Percentiles rank a stretch among this genome's conserved stretches.
Evolutionary conservation across 2,113 vertebrate genomes (phyloP).

Genomic region (Paracanthobrama guichenoti): DNA sequence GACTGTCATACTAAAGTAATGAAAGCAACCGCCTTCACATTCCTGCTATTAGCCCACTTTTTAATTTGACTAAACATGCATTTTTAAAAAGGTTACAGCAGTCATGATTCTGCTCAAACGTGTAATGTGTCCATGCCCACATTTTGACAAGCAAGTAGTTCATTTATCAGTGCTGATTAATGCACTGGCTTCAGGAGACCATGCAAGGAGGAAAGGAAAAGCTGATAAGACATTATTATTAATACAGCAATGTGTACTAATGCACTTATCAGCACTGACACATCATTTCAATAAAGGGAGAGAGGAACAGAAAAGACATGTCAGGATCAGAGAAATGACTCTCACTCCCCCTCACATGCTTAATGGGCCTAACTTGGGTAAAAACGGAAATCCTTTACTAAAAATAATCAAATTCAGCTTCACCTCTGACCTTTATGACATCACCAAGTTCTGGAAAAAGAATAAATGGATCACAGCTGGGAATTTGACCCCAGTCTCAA

Average conservation of each 20-base stretch:
- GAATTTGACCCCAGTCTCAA: background rate
- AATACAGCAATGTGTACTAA: background rate
- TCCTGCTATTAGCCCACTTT: background rate
- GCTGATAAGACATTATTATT: slow-evolving; percentile 7
- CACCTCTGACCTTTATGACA: background rate
- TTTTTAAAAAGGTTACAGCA: background rate
- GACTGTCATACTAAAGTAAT: background rate
- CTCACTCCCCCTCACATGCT: background rate
- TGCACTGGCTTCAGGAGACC: background rate
- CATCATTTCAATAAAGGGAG: background rate
- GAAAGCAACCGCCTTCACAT: background rate
- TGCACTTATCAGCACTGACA: slow-evolving; percentile 43
- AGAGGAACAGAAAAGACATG: slow-evolving; percentile 39
- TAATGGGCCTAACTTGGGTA: background rate
- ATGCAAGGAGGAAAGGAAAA: slow-evolving; percentile 18
- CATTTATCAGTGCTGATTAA: slow-evolving; percentile 7
- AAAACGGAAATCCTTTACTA: slow-evolving; percentile 9
- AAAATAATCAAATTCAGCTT: slow-evolving; percentile 33
- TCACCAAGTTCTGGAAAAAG: slow-evolving; percentile 41
- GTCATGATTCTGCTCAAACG: slow-evolving; percentile 3
- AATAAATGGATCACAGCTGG: slow-evolving; percentile 44
- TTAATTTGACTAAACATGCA: slow-evolving; percentile 11
- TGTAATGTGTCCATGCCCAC: background rate
- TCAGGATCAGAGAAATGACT: background rate
- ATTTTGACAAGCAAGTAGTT: background rate